Base-by-base conservation (phyloP, 1,140 invertebrate genomes). In the Drosophila aff. region DNA sequence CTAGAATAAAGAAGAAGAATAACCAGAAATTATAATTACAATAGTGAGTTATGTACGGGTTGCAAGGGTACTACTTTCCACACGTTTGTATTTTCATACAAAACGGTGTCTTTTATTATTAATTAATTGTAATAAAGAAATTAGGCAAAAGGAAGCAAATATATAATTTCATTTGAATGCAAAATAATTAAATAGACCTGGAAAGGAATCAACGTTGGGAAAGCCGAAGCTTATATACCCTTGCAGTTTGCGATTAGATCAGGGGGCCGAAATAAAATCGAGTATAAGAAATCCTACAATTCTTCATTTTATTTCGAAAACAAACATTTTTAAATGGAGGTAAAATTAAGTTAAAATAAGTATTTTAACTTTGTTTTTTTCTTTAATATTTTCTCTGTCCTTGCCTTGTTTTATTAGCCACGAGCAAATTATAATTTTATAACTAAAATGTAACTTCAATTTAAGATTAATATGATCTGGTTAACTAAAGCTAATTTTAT, bases 371-470 rank as follows among this genome's bases (percentile, higher is more conserved):
- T 6, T 16, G 16, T 8, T 8, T n/a, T n/a, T n/a, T 8, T n/a
- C n/a, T 9, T 0, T 9, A 18, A 4, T 18, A 18, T 18, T 18
- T 44, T 44, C 4, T 43, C 2, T 23, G 23, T 23, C 23, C 2
- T 40, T 6, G 13, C 38, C 15, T 40, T 40, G 4, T 6, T 16
- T 16, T 38, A 1, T 36, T 4, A 11, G 2, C 40, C 6, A 2
- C 38, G 5, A 40, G 15, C 65, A 76, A 63, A 76, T 86, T 66
- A 66, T 55, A 78, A 65, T 75, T 82, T 4, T 9, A 31, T 1
- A 8, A 76, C 82, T 66, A 66, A 62, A 77, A 68, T 74, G 82
- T 7, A 23, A 10, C 9, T 4, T 43, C 8, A 8, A 41, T 11
- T 11, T 26, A 15, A 26, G 3, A 13, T 8, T 8, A 28, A 28